phyloP scores from a whole-genome alignment of 2,888 invertebrate species.

The Lydus trimaculatus region DNA sequence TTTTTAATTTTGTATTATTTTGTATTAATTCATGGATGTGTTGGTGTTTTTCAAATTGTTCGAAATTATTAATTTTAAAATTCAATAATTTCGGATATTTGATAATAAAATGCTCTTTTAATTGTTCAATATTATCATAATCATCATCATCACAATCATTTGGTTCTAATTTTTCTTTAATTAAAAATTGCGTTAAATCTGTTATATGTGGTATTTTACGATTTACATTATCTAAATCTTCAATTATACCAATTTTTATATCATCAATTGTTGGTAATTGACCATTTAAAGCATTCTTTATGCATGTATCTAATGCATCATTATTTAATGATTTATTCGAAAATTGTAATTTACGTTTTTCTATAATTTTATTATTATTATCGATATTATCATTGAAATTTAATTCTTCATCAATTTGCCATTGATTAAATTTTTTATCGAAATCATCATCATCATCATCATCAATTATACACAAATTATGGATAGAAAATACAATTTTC shows the following conservation, averaged over 20 bases:
- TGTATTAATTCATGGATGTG: neutral
- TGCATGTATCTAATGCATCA: slow-evolving; percentile 20
- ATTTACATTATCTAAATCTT: slow-evolving; percentile 27
- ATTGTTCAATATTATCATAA: slow-evolving; percentile 42
- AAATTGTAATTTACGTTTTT: neutral
- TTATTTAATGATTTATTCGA: neutral
- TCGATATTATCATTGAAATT: slow-evolving; percentile 5
- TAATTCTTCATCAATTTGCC: slow-evolving; percentile 18
- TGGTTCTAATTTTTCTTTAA: slow-evolving; percentile 33
- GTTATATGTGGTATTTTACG: slow-evolving; percentile 46
- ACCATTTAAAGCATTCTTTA: slow-evolving; percentile 23
- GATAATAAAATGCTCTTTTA: slow-evolving; percentile 53
- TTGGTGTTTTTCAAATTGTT: no score
- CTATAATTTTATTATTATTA: neutral
- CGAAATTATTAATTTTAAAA: neutral
- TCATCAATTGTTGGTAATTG: slow-evolving; percentile 26
- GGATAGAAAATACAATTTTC: slow-evolving; percentile 25
- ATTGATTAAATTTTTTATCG: slow-evolving; percentile 12
- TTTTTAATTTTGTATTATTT: neutral
- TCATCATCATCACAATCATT: slow-evolving; percentile 40
- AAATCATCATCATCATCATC: neutral
- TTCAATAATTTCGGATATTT: slow-evolving; percentile 46
- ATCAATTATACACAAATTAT: slow-evolving; percentile 15
- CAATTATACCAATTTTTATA: slow-evolving; percentile 30
- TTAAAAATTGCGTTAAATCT: slow-evolving; percentile 43